Percentiles rank a stretch among this genome's conserved stretches.
Conservation (phyloP, 2,888 invertebrate genomes). For the Cryptocheilus praepositus region DNA sequence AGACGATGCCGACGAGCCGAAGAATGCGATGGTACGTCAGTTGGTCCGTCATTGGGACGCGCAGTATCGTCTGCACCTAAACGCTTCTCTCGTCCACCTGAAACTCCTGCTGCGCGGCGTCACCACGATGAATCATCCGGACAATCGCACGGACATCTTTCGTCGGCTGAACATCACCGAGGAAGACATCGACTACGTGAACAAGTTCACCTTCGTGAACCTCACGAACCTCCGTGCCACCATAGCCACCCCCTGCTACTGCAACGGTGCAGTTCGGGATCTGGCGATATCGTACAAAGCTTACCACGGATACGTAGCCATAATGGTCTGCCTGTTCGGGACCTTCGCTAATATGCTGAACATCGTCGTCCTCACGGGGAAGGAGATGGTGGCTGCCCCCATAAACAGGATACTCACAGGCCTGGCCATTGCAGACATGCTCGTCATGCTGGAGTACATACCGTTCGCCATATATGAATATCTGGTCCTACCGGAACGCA, state of each 20-base stretch:
- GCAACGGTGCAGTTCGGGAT: slow-evolving; percentile 79
- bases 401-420: slow-evolving; percentile 91
- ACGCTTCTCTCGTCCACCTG: slow-evolving; percentile 42
- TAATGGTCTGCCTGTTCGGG: slow-evolving; percentile 90
- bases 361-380: slow-evolving; percentile 89
- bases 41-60: slow-evolving; percentile 14
- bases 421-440: slow-evolving; percentile 91
- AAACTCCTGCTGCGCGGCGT: slow-evolving; percentile 33
- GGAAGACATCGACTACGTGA: slow-evolving; percentile 64
- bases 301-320: slow-evolving; percentile 88
- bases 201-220: slow-evolving; percentile 47
- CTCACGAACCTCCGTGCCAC: slow-evolving; percentile 14
- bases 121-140: slow-evolving; percentile 46
- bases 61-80: slow-evolving; percentile 33
- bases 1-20: slow-evolving; percentile 20
- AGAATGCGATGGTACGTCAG: slow-evolving; percentile 47
- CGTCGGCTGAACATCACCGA: slow-evolving; percentile 60
- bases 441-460: slow-evolving; percentile 92
- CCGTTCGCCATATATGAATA: slow-evolving; percentile 84
- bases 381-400: slow-evolving; percentile 87
- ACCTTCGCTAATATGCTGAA: slow-evolving; percentile 91
- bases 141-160: slow-evolving; percentile 57
- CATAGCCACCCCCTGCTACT: slow-evolving; percentile 72
- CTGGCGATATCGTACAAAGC: slow-evolving; percentile 81
- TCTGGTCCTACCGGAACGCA: slow-evolving; percentile 80